These are phyloP conservation scores for Rhinoderma darwinii DNA, from an alignment of 2,113 vertebrate species.

Conservation along the genomic window DNA sequence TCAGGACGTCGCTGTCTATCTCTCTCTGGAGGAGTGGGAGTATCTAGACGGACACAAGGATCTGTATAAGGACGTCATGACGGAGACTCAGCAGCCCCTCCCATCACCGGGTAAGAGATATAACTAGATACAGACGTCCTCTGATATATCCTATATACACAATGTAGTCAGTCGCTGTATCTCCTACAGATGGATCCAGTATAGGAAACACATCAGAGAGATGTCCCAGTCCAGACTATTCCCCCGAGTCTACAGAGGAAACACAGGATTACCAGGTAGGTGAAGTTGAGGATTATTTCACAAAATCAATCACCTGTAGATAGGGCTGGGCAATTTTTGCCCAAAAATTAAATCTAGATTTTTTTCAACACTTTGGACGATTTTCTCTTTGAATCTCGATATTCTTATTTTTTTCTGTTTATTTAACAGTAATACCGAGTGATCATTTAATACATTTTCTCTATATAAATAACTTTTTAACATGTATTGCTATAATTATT, in stretches of 20 bases:
- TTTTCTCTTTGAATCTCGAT: too few species aligned
- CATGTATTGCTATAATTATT: too few species aligned
- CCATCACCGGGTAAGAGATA: not conserved
- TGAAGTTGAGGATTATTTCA: too few species aligned
- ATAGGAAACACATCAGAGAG: not conserved
- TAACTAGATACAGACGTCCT: not conserved
- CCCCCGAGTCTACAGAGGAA: not conserved
- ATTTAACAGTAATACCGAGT: too few species aligned
- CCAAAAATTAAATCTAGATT: too few species aligned
- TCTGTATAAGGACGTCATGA: not conserved
- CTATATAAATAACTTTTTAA: too few species aligned
- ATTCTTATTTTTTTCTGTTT: too few species aligned
- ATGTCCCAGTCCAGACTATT: not conserved
- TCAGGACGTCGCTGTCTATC: not conserved
- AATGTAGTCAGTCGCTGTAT: not conserved
- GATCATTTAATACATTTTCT: too few species aligned
- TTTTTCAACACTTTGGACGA: too few species aligned
- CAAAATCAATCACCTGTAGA: too few species aligned
- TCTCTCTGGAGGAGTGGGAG: conserved; percentile 3
- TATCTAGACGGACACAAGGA: not conserved
- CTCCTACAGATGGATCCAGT: not conserved
- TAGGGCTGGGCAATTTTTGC: too few species aligned
- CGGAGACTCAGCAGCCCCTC: not conserved
- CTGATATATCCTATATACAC: not conserved
- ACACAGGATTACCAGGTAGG: not conserved